Percentiles rank a stretch among this genome's conserved stretches.
Conservation (phyloP, 2,113 vertebrate species). For the Hippocampus comes region DNA sequence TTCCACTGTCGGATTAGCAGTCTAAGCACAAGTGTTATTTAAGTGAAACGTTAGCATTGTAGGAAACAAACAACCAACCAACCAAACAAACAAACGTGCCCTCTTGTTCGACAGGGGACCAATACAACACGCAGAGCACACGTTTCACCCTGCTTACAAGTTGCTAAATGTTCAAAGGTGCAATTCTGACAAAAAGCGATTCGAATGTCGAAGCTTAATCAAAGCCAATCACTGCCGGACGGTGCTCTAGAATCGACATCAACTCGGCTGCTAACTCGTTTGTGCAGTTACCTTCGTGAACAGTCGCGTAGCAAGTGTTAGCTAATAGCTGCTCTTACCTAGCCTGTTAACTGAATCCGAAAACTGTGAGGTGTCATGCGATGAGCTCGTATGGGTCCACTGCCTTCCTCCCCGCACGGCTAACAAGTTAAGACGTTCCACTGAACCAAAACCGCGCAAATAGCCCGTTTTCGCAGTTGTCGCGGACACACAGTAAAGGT, state of each 20-base stretch:
- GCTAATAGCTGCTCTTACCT: slow-evolving; percentile 47
- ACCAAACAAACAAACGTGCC: not conserved
- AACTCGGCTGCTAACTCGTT: slow-evolving; percentile 12
- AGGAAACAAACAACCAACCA: not conserved
- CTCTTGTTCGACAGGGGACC: slow-evolving; percentile 15
- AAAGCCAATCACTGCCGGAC: not conserved
- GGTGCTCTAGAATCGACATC: not conserved
- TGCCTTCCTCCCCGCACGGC: not conserved
- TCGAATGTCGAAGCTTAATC: not conserved
- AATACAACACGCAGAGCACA: slow-evolving; percentile 24
- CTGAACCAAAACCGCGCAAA: not conserved
- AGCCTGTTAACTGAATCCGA: slow-evolving; percentile 24
- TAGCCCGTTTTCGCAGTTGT: slow-evolving; percentile 24
- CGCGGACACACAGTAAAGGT: slow-evolving; percentile 50
- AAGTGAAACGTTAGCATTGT: not conserved
- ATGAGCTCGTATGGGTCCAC: not conserved
- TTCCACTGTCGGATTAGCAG: not conserved
- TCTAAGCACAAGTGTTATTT: not conserved
- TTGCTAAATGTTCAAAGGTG: slow-evolving; percentile 3
- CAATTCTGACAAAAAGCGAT: not conserved
- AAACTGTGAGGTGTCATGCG: not conserved
- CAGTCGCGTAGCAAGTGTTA: slow-evolving; percentile 57
- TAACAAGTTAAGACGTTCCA: not conserved
- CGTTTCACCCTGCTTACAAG: slow-evolving; percentile 37
- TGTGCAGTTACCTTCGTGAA: slow-evolving; percentile 29